Percentiles rank a stretch among this genome's conserved stretches.
Conservation (phyloP, 2,113 vertebrate genomes). For the Oryctolagus cuniculus region DNA sequence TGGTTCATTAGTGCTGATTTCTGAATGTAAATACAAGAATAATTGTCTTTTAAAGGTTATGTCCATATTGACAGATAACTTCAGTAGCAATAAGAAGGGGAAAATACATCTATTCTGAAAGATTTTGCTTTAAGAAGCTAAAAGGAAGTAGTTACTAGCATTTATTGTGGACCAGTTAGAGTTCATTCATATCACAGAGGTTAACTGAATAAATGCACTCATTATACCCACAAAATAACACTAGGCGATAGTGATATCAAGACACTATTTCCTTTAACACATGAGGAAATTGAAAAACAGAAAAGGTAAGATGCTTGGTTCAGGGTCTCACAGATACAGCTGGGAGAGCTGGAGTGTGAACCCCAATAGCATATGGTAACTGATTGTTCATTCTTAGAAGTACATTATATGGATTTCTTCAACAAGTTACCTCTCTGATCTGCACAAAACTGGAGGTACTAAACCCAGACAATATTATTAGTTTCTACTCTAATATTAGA, state of each 20-base stretch:
- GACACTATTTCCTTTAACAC: background rate
- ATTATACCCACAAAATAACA: background rate
- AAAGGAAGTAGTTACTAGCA: background rate
- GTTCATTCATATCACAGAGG: background rate
- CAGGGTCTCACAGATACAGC: background rate
- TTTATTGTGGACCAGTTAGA: background rate
- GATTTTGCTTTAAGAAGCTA: slow-evolving; percentile 24
- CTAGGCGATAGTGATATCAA: background rate
- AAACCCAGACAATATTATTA: background rate
- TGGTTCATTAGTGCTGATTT: background rate
- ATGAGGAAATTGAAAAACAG: background rate
- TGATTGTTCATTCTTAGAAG: background rate
- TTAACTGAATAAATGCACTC: background rate
- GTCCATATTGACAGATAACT: background rate
- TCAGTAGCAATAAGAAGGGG: slow-evolving; percentile 6
- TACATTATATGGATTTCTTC: background rate
- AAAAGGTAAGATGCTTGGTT: background rate
- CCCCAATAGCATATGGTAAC: background rate
- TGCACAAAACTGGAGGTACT: background rate
- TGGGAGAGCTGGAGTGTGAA: background rate
- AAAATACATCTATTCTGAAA: background rate
- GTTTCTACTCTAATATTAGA: background rate
- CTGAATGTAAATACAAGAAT: slow-evolving; percentile 1
- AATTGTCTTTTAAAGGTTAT: background rate
- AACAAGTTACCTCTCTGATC: background rate